Evolutionary conservation across 2,113 vertebrate species (phyloP), one percentile per base, ranked within the genome.

Genomic region (Tychaedon coryphoeus): DNA sequence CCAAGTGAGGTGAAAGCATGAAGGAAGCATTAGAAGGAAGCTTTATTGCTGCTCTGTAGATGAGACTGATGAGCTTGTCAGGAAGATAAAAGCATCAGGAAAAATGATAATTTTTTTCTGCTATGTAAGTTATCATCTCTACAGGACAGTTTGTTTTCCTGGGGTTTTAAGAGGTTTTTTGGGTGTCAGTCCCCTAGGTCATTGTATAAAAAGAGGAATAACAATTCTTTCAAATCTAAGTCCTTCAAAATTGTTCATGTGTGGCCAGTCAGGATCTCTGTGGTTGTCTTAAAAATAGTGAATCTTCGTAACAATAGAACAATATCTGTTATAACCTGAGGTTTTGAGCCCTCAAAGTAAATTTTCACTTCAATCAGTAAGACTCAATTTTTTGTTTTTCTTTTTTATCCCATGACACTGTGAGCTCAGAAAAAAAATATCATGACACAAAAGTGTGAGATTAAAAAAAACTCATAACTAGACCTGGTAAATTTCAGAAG

Each of bases 361-460:
- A 61, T 73, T 88, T 88, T 90, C 2, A 28, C 26, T 82, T 85
- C 23, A 43, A 2, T 51, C 1, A 2, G 4, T 33, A 80, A 6
- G 8, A 56, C 3, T 50, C 34, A 9, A 26, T 48, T 62, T 23
- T 88, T 88, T 73, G 53, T 48, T 54, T 73, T 23, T 23, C 2
- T 31, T 65, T 65, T 83, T 80, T 64, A 40, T 51, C 24, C 19
- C 3, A n/a, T 19, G 31, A 56, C 23, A 25, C 4, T n/a, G 7
- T 7, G 7, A 71, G 10, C 20, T 85, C 10, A 66, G 47, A 50
- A 56, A 70, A 84, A 60, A 53, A 42, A 38, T 47, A 54, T 42
- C 0, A 0, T 56, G 26, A 56, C 23, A 65, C 4, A 53, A 31
- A 62, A 48, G 1, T 34, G 20, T 1, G 1, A 88, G 29, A 47